Evolutionary conservation across 2,113 vertebrate genomes (phyloP), one percentile per base, ranked within the genome.

Genomic region (Pachycephala philippinensis): DNA sequence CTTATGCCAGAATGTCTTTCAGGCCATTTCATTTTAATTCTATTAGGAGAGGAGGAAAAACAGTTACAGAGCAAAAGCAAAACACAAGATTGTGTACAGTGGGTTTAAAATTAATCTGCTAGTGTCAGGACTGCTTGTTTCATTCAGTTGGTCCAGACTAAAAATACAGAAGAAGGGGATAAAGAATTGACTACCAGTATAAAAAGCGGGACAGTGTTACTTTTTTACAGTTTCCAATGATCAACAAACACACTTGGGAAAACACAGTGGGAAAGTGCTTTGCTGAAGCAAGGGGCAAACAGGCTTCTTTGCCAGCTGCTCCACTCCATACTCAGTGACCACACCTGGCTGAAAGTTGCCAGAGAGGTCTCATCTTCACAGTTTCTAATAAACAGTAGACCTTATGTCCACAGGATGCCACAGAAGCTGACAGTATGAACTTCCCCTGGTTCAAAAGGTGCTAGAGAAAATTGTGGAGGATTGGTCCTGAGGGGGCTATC

Each of bases 11-110:
- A 84, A 91, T 94, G 61, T 92, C 61, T 95, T 96, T 71, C 65
- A 89, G 87, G 44, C 23, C 52, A 78, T 64, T 89, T 85, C 31
- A 63, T 61, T 84, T 91, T 47, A 80, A 97, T 96, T 91, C 89
- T 91, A 89, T 75, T 93, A 94, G n/a, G 33, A 84, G 10, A 90
- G 11, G 19, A 86, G 15, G 35, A 63, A 84, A 90, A 95, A 72
- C 22, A 82, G 60, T 84, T 57, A 81, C 76, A 64, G 33, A 90
- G 33, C 15, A 91, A 64, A 81, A 53, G 16, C 35, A 81, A 81
- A 70, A 35, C 40, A 79, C 33, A 69, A 52, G 47, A 83, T 37
- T 52, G 37, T 50, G 33, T 69, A 59, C 40, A n/a, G 27, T 40
- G 35, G 15, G 19, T 39, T 86, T 95, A 49, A 52, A 84, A 95